Percentiles rank a stretch among this genome's conserved stretches.
Conservation (phyloP, 2,797 vertebrate genomes). For the Brachymystax lenok region DNA sequence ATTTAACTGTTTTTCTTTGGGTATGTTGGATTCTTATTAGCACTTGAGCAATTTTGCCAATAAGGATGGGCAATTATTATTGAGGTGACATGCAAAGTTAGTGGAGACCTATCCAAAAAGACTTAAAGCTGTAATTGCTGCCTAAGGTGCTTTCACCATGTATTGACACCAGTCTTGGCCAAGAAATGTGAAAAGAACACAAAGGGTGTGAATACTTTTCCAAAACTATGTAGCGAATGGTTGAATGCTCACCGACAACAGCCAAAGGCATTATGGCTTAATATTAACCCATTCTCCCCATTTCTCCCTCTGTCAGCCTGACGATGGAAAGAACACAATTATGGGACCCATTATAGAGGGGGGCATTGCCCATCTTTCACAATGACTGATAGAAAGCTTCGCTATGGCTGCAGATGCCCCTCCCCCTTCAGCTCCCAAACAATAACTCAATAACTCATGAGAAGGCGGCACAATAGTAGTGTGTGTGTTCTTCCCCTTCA, state of each 20-base stretch:
- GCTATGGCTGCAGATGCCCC: not conserved
- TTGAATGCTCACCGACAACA: not conserved
- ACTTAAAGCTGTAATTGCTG: too few relatives aligned
- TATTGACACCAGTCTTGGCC: too few relatives aligned
- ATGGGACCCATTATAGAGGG: conserved; percentile 1
- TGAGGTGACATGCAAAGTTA: not conserved
- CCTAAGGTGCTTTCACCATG: too few relatives aligned
- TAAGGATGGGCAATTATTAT: not conserved
- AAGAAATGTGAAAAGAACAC: not conserved
- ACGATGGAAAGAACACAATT: not conserved
- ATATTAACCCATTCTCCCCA: not conserved
- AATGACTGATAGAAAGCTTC: not conserved
- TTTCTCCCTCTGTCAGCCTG: not conserved
- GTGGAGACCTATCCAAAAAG: too few relatives aligned
- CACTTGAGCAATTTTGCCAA: not conserved
- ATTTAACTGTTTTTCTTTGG: not conserved
- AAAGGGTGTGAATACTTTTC: not conserved
- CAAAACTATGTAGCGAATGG: too few relatives aligned
- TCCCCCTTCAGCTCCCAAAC: not conserved
- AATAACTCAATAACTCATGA: not conserved
- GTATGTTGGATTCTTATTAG: not conserved
- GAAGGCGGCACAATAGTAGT: not conserved
- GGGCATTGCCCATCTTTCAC: not conserved
- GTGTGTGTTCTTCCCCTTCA: conserved; percentile 82
- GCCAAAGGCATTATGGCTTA: not conserved